Percentiles rank a stretch among this genome's conserved stretches.
phyloP scores from a whole-genome alignment of 2,888 invertebrate genomes.

The Steinernema carpocapsae region DNA sequence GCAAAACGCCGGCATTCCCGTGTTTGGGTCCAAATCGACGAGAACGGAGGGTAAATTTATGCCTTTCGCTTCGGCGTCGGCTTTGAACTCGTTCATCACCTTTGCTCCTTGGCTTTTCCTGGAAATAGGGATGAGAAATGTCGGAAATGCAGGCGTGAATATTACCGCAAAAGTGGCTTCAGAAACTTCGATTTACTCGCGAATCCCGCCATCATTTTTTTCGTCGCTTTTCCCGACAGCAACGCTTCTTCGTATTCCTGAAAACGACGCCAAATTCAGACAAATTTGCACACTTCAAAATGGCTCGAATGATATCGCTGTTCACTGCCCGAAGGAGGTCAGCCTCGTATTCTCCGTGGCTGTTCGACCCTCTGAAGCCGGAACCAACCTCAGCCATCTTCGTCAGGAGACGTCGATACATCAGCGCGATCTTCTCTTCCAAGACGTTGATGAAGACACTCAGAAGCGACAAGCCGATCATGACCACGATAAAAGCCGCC shows the following conservation, averaged over 20 bases:
- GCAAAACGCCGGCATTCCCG: conserved; percentile 50
- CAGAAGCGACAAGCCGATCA: conserved; percentile 63
- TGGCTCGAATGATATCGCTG: not conserved
- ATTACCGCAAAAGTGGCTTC: conserved; percentile 59
- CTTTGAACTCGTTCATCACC: conserved; percentile 65
- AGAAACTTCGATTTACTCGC: conserved; percentile 63
- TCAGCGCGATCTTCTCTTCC: conserved; percentile 61
- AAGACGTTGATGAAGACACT: conserved; percentile 67
- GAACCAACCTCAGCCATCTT: conserved; percentile 60
- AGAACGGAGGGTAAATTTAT: conserved; percentile 59
- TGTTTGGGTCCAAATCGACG: conserved; percentile 63
- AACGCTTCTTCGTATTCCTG: conserved; percentile 62
- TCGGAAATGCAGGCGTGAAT: not conserved
- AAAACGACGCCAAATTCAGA: conserved; percentile 21
- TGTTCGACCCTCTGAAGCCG: too few relatives aligned
- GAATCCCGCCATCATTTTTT: conserved; percentile 63
- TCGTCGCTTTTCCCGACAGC: conserved; percentile 59
- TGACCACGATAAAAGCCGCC: conserved; percentile 67
- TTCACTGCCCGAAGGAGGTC: too few relatives aligned
- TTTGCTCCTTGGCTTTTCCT: conserved; percentile 45
- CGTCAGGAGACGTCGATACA: conserved; percentile 60
- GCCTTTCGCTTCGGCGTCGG: conserved; percentile 54
- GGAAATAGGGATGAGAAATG: not conserved
- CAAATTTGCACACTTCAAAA: not conserved
- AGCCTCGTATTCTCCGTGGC: too few relatives aligned